phyloP scores from a whole-genome alignment of 2,888 invertebrate genomes.

The Tyria jacobaeae region DNA sequence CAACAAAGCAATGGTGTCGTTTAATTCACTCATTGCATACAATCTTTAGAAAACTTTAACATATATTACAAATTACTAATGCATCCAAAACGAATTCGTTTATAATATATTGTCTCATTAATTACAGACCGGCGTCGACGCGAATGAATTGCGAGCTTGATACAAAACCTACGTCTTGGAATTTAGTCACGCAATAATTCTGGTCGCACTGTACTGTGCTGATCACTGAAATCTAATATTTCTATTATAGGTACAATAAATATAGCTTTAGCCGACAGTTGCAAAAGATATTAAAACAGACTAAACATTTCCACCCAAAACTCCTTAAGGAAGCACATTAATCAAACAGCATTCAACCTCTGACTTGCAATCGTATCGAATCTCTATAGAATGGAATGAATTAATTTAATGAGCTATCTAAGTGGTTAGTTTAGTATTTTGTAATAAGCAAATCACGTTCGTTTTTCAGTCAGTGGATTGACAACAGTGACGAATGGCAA shows the following conservation, averaged over 20 bases:
- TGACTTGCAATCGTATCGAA: slow-evolving; percentile 78
- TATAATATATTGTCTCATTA: slow-evolving; percentile 75
- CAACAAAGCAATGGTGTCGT: slow-evolving; percentile 33
- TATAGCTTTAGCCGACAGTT: slow-evolving; percentile 55
- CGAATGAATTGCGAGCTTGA: slow-evolving; percentile 69
- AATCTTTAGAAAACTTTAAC: slow-evolving; percentile 51
- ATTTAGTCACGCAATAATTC: slow-evolving; percentile 77
- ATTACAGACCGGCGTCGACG: slow-evolving; percentile 67
- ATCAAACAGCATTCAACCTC: slow-evolving; percentile 66
- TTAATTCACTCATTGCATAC: slow-evolving; percentile 45
- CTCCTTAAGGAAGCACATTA: slow-evolving; percentile 59
- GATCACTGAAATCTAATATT: slow-evolving; percentile 61
- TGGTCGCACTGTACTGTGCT: slow-evolving; percentile 54
- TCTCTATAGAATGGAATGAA: slow-evolving; percentile 74
- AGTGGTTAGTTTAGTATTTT: slow-evolving; percentile 74
- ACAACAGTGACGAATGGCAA: slow-evolving; percentile 72
- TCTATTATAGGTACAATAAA: slow-evolving; percentile 63
- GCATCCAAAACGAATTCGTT: slow-evolving; percentile 72
- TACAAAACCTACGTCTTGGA: slow-evolving; percentile 65
- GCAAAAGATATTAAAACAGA: slow-evolving; percentile 24
- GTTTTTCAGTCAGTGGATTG: slow-evolving; percentile 69
- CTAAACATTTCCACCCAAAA: slow-evolving; percentile 53
- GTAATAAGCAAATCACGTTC: slow-evolving; percentile 81
- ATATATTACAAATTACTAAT: slow-evolving; percentile 62
- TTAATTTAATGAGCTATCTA: slow-evolving; percentile 79